Evolutionary conservation across 2,888 invertebrate species (phyloP).

Genomic region (Troides aeacus): DNA sequence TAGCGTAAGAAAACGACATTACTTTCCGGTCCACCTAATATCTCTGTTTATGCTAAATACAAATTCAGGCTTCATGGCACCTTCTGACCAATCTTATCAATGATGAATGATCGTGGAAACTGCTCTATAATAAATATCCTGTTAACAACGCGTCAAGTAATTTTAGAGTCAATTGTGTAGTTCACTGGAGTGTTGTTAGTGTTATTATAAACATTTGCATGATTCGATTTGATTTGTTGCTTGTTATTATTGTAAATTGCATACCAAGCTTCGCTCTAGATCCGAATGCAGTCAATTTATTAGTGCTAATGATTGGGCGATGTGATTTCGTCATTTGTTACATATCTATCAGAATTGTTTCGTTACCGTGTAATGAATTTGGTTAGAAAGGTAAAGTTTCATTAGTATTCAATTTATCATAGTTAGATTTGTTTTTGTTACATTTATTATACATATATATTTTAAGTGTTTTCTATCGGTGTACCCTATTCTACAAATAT

Average conservation of each 20-base stretch:
- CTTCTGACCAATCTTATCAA: slow-evolving; percentile 5
- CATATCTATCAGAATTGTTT: no score
- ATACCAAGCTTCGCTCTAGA: not conserved
- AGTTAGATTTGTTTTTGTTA: no score
- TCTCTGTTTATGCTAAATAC: not conserved
- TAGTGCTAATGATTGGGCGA: not conserved
- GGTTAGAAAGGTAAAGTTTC: no score
- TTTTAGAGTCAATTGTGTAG: not conserved
- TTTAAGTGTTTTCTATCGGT: no score
- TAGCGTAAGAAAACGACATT: no score
- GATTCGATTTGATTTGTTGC: slow-evolving; percentile 9
- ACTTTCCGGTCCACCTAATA: no score
- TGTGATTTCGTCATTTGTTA: no score
- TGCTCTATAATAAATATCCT: not conserved
- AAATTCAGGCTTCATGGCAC: not conserved
- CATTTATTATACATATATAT: no score
- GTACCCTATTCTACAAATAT: no score
- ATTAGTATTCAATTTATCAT: no score
- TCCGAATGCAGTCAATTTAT: slow-evolving; percentile 1
- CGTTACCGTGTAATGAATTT: no score
- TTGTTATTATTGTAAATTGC: slow-evolving; percentile 3
- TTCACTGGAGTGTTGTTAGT: slow-evolving; percentile 2
- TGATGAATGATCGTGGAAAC: slow-evolving; percentile 7
- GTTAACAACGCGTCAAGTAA: slow-evolving; percentile 4
- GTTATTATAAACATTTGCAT: slow-evolving; percentile 18